Base-by-base conservation (phyloP, 2,888 invertebrate genomes). In the Cryptosula pallasiana region DNA sequence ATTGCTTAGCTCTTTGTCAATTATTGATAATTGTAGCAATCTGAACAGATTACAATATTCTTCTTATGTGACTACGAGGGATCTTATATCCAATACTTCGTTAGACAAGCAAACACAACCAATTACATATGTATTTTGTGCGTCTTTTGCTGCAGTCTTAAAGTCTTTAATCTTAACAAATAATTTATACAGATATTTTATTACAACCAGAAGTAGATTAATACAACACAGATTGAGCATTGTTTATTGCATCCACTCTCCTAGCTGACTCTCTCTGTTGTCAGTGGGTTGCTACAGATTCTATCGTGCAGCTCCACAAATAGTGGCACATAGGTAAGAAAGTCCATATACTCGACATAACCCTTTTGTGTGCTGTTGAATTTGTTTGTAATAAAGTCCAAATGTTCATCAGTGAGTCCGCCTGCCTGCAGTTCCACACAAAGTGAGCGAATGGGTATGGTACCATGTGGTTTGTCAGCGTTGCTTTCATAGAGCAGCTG, bases 291-390 rank as follows among this genome's bases (percentile, higher is more conserved):
- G 3, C 76, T 75, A 27, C 84, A 76, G 35, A 84, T 84, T 23
- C 82, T 74, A 35, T 79, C 75, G 73, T 84, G 84, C 35, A 84
- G 81, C 72, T 83, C 83, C 29, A 84, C 78, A 76, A 84, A 84
- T 32, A 84, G 78, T 1, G 84, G 84, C 23, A 84, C 78, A 73
- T 84, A 84, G 0, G 81, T 84, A 25, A 84, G 80, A 75, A 81
- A 84, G 76, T 84, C 84, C 75, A 84, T 72, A 72, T 82, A 84
- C 72, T 83, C 83, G 5, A 83, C 78, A 29, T 78, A 75, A 0
- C 83, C 84, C 35, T 77, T 78, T 2, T 79, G 79, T 71, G 81
- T 80, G 35, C 83, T 75, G 77, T 82, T 81, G 72, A 84, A 82
- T 75, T 84, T 84, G 72, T 75, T 78, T 75, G 81, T 80, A 75